These are phyloP conservation scores for Allophyes oxyacanthae DNA, from an alignment of 2,888 invertebrate genomes.

Conservation along the genomic window DNA sequence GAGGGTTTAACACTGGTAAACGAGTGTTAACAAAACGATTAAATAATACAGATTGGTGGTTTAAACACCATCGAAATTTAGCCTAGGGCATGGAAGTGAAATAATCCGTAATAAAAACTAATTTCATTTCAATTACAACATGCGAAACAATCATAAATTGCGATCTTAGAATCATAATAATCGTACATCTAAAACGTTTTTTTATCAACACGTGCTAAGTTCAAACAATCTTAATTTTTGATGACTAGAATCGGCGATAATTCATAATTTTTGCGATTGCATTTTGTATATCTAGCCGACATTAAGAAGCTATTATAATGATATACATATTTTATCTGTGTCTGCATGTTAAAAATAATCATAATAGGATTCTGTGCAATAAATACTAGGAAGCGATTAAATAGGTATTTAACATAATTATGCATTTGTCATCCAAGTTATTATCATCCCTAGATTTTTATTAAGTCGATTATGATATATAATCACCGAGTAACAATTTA, in stretches of 20 bases:
- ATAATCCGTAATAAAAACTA: constrained; percentile 4
- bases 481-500: too few species aligned
- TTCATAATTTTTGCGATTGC: not conserved
- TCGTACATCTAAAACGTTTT: constrained; percentile 13
- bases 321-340: constrained; percentile 11
- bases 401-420: too few species aligned
- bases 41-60: too few species aligned
- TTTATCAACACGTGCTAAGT: constrained; percentile 37
- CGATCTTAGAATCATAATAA: constrained; percentile 13
- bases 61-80: too few species aligned
- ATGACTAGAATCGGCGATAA: constrained; percentile 46
- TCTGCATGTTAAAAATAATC: constrained; percentile 15
- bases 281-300: constrained; percentile 9
- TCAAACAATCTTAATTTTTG: constrained; percentile 26
- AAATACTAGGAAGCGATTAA: too few species aligned
- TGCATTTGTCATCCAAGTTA: too few species aligned
- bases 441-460: too few species aligned
- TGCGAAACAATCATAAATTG: constrained; percentile 17
- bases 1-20: too few species aligned
- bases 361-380: too few species aligned
- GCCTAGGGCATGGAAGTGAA: not conserved
- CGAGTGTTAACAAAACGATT: not conserved
- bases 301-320: not conserved
- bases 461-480: too few species aligned
- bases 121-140: constrained; percentile 3